Base-by-base conservation (phyloP, 1,140 invertebrate species). In the Cotesia vestalis region DNA sequence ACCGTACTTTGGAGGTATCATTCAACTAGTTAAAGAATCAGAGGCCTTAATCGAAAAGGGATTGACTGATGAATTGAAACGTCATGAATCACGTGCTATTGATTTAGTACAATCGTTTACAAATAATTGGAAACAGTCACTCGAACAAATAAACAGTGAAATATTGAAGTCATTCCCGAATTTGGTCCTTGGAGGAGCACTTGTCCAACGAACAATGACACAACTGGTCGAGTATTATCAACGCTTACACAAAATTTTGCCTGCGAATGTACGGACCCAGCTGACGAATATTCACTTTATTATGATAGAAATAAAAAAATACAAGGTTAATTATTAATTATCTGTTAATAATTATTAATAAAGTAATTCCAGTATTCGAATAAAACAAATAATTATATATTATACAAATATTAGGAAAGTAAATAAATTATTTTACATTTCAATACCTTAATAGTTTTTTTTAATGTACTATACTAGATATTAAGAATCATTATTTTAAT, bases 251-350 rank as follows among this genome's bases (percentile, higher is more conserved):
- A 99, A 99, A 86, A 90, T 99, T 38, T 84, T 99, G n/a, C 93
- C 94, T 3, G 95, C 96, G 4, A 93, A 94, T 81, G 92, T 93
- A 4, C 90, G 95, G 76, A 92, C 94, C 27, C 96, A 99, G 85
- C 89, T 99, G 20, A 96, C 98, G 0, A 99, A 99, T 84, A 98
- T 99, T 82, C 98, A 99, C 88, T 95, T 98, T 69, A 94, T 99
- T 71, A 99, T 99, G 95, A 96, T 99, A 2, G 98, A 99, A 89
- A 95, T 99, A 55, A 99, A 99, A 85, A 99, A 99, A 89, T 99
- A 98, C 87, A 99, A 95, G 90, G 96, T 91, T 78, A 95, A 92
- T 84, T 94, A 92, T 88, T 94, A 86, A 88, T 35, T 12, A 62
- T 62, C 20, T 11, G 35, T 35, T 35, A 11, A 12, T 62, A 62